Evolutionary conservation across 2,797 vertebrate genomes (phyloP).

Genomic region (Rousettus madagascariensis): DNA sequence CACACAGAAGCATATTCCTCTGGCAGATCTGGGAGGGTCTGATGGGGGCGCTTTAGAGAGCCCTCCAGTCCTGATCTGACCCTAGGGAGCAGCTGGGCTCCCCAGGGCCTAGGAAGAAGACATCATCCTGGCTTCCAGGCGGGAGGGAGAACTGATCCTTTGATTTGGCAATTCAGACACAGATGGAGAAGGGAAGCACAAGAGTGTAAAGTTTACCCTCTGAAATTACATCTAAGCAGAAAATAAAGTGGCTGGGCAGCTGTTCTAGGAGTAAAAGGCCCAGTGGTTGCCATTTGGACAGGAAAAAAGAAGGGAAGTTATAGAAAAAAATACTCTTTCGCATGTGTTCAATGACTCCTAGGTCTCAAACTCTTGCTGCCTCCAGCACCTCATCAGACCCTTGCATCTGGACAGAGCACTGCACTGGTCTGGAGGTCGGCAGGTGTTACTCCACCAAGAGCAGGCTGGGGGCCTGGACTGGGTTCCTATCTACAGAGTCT

Average conservation of each 20-base stretch:
- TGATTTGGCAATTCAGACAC: not conserved
- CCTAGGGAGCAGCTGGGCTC: not conserved
- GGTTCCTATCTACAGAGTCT: not conserved
- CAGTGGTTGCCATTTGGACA: not conserved
- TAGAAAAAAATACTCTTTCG: not conserved
- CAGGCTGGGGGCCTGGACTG: not conserved
- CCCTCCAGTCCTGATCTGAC: not conserved
- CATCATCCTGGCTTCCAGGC: not conserved
- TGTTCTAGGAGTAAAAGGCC: not conserved
- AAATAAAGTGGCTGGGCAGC: not conserved
- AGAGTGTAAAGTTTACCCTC: not conserved
- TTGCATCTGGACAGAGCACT: not conserved
- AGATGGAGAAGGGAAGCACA: conserved; percentile 20
- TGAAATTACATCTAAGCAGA: conserved; percentile 23
- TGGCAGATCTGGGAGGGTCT: not conserved
- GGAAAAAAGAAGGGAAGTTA: not conserved
- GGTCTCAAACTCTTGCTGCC: not conserved
- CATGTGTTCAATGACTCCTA: not conserved
- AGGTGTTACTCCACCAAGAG: not conserved
- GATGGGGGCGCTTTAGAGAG: not conserved
- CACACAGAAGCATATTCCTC: too few species aligned
- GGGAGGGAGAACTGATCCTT: not conserved
- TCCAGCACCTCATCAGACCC: conserved; percentile 5
- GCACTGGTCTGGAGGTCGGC: not conserved
- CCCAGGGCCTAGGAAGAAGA: not conserved